Percentiles rank a stretch among this genome's conserved stretches.
Conservation (phyloP, 2,888 invertebrate genomes). For the Spisula solida region DNA sequence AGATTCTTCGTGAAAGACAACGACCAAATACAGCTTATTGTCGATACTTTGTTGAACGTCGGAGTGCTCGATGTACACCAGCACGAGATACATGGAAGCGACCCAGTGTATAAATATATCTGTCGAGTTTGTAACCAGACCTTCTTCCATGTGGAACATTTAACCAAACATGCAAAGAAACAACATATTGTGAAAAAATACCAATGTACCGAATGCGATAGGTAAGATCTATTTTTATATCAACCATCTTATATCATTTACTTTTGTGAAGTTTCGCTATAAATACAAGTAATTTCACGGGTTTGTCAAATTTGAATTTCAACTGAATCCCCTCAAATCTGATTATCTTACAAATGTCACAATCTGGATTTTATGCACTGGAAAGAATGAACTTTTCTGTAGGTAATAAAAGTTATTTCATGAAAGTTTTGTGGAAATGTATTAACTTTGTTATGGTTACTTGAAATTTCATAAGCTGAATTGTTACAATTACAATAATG, state of each 20-base stretch:
- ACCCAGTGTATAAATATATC: conserved; percentile 46
- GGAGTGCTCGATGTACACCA: conserved; percentile 36
- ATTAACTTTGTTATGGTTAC: too few relatives aligned
- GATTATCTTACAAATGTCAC: too few relatives aligned
- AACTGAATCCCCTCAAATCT: too few relatives aligned
- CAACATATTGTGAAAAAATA: conserved; percentile 57
- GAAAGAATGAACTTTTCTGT: too few relatives aligned
- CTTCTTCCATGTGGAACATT: conserved; percentile 64
- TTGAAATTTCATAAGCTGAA: too few relatives aligned
- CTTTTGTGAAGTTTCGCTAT: not conserved
- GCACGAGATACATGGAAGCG: conserved; percentile 26
- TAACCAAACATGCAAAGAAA: conserved; percentile 62
- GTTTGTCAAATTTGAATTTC: not conserved
- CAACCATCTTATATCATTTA: not conserved
- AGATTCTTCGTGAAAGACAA: conserved; percentile 59
- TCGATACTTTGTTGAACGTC: conserved; percentile 39
- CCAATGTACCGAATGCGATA: conserved; percentile 63
- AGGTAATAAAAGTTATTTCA: too few relatives aligned
- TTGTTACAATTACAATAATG: too few relatives aligned
- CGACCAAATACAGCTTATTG: conserved; percentile 54
- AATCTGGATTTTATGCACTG: too few relatives aligned
- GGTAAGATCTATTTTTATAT: conserved; percentile 32
- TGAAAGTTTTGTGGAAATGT: too few relatives aligned
- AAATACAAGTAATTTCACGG: not conserved
- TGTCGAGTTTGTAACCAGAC: conserved; percentile 58